Evolutionary conservation across 2,888 invertebrate species (phyloP), one percentile per base, ranked within the genome.

Genomic region (Sthenelais limicola): DNA sequence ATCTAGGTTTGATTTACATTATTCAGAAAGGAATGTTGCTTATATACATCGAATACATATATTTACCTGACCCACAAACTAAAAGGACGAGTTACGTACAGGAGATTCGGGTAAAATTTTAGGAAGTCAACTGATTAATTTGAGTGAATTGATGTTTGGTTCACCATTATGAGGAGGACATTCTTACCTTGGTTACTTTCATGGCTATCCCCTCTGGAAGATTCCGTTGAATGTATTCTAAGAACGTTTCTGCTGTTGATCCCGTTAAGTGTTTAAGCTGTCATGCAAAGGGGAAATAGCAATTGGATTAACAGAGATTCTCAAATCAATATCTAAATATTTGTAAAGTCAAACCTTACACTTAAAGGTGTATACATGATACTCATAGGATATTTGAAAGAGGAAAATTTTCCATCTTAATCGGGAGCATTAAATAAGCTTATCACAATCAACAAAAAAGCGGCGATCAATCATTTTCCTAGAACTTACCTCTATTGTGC

Each of bases 121-220:
- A n/a, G n/a, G n/a, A n/a, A n/a, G n/a, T n/a, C n/a, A n/a, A n/a
- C n/a, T n/a, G n/a, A n/a, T n/a, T n/a, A n/a, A n/a, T n/a, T n/a
- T n/a, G n/a, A n/a, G n/a, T n/a, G n/a, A n/a, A n/a, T n/a, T n/a
- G n/a, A n/a, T n/a, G n/a, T n/a, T n/a, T n/a, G n/a, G n/a, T n/a
- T n/a, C n/a, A n/a, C n/a, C n/a, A n/a, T n/a, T n/a, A n/a, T n/a
- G n/a, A n/a, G n/a, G n/a, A n/a, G n/a, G n/a, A n/a, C n/a, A n/a
- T n/a, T 38, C 15, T 58, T 56, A 76, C 76, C 72, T 73, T 76
- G 12, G 84, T 82, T 9, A 89, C 88, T 90, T 96, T 96, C 87
- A 99, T 91, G 3, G 95, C 95, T 77, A 98, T 94, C 48, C 98
- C 98, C 90, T 99, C 99, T 0, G 99, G 99, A 71, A 99, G 90